Evolutionary conservation across 1,140 invertebrate species (phyloP), one percentile per base, ranked within the genome.

Genomic region (Colletes gigas): DNA sequence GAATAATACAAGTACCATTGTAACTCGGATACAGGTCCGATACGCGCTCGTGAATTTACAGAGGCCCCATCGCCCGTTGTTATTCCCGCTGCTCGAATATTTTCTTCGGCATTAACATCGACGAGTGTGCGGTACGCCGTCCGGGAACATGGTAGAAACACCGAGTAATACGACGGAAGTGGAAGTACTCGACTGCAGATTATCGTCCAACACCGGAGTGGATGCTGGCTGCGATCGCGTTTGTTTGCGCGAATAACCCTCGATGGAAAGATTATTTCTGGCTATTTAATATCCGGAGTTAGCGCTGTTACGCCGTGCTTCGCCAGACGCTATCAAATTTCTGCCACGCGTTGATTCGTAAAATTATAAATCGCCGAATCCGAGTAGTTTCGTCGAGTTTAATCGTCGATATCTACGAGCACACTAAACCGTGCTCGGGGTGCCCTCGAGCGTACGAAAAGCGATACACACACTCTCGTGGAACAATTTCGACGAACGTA

Each of bases 31-130:
- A 72, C 59, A 14, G 39, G 50, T 12, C 14, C 54, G 59, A 76
- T 44, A 54, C 65, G 65, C 5, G 30, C 7, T 30, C 39, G 47
- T n/a, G 19, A 72, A 78, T 78, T 70, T 62, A 72, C 30, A 47
- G 69, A 72, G 21, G 30, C 39, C n/a, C n/a, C 4, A 4, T 52
- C 4, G 17, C 9, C 15, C 30, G 30, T 19, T 44, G 68, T 21
- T 65, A 47, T 65, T 63, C 39, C 69, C 47, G 10, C 39, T 30
- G 57, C 70, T 78, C 69, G 50, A 73, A 66, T 57, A 73, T 66
- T 79, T 79, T 79, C 77, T 79, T 79, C 77, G 59, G 21, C 73
- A 73, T 73, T 73, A 79, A 50, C 60, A 44, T 79, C 52, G 70
- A 66, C 52, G 70, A 73, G 77, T 19, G 54, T 3, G 8, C 5